phyloP scores from a whole-genome alignment of 2,797 vertebrate species.

The Petrocephalus schoutedeni region DNA sequence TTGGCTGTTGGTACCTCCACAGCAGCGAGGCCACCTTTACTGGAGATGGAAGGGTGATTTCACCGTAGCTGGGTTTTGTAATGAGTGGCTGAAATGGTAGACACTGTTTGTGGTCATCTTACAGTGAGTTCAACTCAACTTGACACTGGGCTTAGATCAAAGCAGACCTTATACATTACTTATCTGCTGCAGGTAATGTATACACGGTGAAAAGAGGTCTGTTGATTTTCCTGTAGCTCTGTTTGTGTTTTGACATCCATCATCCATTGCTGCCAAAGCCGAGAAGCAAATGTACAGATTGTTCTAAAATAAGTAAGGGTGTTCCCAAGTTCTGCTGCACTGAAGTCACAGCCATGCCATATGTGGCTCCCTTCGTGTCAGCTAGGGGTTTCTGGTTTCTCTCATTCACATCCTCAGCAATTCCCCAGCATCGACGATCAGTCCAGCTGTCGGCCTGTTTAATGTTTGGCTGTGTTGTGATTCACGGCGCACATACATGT shows the following conservation, averaged over 20 bases:
- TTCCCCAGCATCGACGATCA: background rate
- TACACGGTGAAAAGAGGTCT: background rate
- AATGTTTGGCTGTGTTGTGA: background rate
- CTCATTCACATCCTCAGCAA: background rate
- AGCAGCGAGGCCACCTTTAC: background rate
- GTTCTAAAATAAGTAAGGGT: background rate
- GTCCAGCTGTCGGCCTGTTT: background rate
- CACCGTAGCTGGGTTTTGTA: background rate
- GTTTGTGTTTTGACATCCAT: background rate
- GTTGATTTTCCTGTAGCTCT: background rate
- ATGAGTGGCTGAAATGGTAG: constrained; percentile 2
- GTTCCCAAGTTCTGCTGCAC: background rate
- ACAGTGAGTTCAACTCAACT: background rate
- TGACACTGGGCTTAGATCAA: background rate
- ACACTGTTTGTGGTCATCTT: background rate
- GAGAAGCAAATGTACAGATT: background rate
- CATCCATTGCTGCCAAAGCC: background rate
- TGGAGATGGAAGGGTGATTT: background rate
- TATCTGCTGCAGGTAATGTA: background rate
- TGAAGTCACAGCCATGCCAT: background rate
- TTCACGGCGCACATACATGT: background rate
- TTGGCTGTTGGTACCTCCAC: background rate
- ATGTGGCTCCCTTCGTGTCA: background rate
- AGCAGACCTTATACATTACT: background rate
- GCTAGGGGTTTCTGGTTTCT: background rate